These are phyloP conservation scores for Adineta ricciae DNA, from an alignment of 2,888 invertebrate species.

Conservation along the genomic window DNA sequence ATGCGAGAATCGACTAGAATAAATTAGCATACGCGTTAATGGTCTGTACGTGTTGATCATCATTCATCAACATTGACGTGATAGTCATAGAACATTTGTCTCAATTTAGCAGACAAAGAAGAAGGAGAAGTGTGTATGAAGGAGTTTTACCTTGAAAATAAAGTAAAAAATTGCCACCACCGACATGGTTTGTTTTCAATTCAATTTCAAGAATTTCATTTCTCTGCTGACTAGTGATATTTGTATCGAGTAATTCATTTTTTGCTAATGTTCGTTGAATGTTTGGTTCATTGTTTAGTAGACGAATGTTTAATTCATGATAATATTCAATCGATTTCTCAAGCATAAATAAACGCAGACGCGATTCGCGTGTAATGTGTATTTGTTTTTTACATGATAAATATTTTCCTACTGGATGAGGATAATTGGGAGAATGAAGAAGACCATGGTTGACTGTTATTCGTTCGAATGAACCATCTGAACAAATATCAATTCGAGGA, in stretches of 20 bases:
- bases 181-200: constrained; percentile 6
- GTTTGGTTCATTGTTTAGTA: not conserved
- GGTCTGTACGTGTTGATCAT: not conserved
- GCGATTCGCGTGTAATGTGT: not conserved
- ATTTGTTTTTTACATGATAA: not conserved
- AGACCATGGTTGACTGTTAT: not conserved
- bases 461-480: not conserved
- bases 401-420: not conserved
- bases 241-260: constrained; percentile 11
- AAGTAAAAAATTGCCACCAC: constrained; percentile 10
- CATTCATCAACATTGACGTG: not conserved
- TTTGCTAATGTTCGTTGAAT: not conserved
- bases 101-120: not conserved
- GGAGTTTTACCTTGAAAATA: not conserved
- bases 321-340: not conserved
- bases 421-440: constrained; percentile 5
- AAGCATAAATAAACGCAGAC: constrained; percentile 11
- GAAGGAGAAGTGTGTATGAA: too few species aligned
- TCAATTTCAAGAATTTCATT: constrained; percentile 8
- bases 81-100: not conserved
- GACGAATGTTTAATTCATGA: constrained; percentile 11
- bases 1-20: constrained; percentile 12
- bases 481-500: constrained; percentile 16
- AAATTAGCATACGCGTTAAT: not conserved
- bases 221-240: not conserved